Evolutionary conservation across 2,797 vertebrate species (phyloP).

Genomic region (Pseudopleuronectes americanus): DNA sequence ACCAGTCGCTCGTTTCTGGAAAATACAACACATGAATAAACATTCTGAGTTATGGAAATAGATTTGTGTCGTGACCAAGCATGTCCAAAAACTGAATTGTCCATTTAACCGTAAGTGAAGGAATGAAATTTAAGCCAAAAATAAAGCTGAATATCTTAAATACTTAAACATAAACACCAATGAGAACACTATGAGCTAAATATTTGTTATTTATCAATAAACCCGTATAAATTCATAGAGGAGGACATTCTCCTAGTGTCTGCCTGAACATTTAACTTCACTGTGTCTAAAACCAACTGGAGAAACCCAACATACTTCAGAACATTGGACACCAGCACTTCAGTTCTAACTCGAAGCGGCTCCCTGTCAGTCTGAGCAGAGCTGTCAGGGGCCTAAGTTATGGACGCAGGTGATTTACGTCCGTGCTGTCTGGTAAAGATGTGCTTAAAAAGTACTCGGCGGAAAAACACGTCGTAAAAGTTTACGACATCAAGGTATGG

Average conservation of each 20-base stretch:
- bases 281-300: neutral
- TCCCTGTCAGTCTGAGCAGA: slow-evolving; percentile 51
- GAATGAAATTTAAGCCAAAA: too few relatives aligned
- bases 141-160: too few relatives aligned
- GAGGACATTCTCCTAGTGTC: neutral
- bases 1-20: neutral
- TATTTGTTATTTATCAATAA: neutral
- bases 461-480: slow-evolving; percentile 75
- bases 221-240: neutral
- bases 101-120: too few relatives aligned
- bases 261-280: neutral
- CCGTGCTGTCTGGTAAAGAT: slow-evolving; percentile 71
- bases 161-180: too few relatives aligned
- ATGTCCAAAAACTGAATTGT: neutral
- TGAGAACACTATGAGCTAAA: neutral
- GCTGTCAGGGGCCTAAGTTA: slow-evolving; percentile 61
- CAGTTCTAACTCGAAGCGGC: slow-evolving; percentile 33
- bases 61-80: neutral
- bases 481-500: slow-evolving; percentile 65
- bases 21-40: too few relatives aligned
- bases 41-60: too few relatives aligned
- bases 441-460: slow-evolving; percentile 73
- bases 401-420: slow-evolving; percentile 66
- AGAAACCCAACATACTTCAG: neutral
- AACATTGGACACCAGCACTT: slow-evolving; percentile 13